These are phyloP conservation scores for Noctua janthe DNA, from an alignment of 2,888 invertebrate species.

Conservation along the genomic window DNA sequence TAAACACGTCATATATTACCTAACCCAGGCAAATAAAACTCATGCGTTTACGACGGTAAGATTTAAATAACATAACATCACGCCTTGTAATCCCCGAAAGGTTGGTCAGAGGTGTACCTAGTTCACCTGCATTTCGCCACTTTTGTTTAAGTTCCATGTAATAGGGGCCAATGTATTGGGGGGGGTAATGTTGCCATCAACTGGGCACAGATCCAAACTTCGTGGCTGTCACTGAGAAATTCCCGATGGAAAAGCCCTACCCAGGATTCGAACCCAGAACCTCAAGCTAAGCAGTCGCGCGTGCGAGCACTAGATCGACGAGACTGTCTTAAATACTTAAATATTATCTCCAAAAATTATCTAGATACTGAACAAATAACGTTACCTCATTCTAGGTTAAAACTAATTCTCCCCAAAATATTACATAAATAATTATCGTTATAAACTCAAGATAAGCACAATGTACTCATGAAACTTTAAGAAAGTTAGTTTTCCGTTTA, in stretches of 20 bases:
- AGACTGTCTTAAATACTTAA: background rate
- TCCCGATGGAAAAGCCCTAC: background rate
- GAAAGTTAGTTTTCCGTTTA: background rate
- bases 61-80: background rate
- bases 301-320: background rate
- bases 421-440: no score
- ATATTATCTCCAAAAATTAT: background rate
- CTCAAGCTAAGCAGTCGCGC: background rate
- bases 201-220: background rate
- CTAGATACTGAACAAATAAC: background rate
- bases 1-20: constrained; percentile 4
- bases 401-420: background rate
- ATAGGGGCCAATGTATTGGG: no score
- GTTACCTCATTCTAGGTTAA: background rate
- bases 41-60: constrained; percentile 10
- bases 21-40: constrained; percentile 13
- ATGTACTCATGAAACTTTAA: background rate
- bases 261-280: background rate
- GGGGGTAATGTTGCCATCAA: background rate
- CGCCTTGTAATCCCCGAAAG: background rate
- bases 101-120: background rate
- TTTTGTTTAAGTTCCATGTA: background rate
- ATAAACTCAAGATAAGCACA: background rate
- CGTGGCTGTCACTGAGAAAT: background rate
- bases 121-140: background rate